phyloP scores from a whole-genome alignment of 2,888 invertebrate species.

The Caenorhabditis uteleia region DNA sequence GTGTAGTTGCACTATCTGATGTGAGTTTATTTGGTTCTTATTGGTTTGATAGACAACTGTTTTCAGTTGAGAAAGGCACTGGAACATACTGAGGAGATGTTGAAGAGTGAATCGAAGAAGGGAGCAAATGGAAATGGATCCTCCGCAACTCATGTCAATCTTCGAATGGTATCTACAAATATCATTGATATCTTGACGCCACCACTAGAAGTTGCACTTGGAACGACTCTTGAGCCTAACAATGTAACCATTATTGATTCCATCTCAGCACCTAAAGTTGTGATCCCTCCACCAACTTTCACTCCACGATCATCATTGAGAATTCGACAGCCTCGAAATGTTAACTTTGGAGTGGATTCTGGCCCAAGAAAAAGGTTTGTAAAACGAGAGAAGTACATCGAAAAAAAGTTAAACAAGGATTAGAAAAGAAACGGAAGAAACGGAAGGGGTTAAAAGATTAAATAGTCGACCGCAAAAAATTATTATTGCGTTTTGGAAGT shows the following conservation, averaged over 20 bases:
- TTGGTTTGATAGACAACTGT: background rate
- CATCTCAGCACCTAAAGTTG: constrained; percentile 22
- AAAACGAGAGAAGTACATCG: too few species aligned
- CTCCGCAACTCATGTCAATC: background rate
- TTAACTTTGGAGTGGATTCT: constrained; percentile 22
- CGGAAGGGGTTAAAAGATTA: constrained; percentile 34
- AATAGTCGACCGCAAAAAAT: constrained; percentile 15
- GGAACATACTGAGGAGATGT: constrained; percentile 38
- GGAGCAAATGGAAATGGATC: background rate
- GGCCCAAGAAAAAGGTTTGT: constrained; percentile 33
- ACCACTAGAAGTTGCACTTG: constrained; percentile 52
- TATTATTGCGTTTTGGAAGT: constrained; percentile 24
- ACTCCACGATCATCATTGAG: constrained; percentile 23
- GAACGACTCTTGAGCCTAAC: constrained; percentile 29
- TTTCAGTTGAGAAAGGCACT: constrained; percentile 49
- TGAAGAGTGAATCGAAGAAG: constrained; percentile 16
- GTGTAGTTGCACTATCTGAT: constrained; percentile 66
- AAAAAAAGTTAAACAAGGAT: constrained; percentile 7
- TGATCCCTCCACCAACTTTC: constrained; percentile 22
- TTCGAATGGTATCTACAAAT: constrained; percentile 19
- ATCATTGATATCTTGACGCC: constrained; percentile 63
- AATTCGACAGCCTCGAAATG: constrained; percentile 14
- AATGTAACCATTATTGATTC: constrained; percentile 17
- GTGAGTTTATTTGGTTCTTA: constrained; percentile 31
- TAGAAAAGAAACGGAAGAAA: constrained; percentile 8